These are phyloP conservation scores for Ligdia adustata DNA, from an alignment of 2,888 invertebrate genomes.

Conservation along the genomic window DNA sequence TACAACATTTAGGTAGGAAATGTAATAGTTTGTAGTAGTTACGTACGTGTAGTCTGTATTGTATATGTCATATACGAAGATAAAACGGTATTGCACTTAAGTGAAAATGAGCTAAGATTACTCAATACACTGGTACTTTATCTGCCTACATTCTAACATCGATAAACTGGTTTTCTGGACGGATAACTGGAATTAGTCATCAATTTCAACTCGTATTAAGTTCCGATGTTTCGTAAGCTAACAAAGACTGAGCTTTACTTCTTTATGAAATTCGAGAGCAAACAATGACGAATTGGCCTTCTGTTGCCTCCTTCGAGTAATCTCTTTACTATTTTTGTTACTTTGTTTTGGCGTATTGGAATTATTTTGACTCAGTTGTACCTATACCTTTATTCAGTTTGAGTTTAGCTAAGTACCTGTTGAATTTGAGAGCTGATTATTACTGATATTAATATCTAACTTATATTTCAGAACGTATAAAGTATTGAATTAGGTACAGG, in stretches of 20 bases:
- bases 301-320: neutral
- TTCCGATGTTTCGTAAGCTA: conserved; percentile 30
- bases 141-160: conserved; percentile 11
- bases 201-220: conserved; percentile 38
- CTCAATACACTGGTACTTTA: conserved; percentile 9
- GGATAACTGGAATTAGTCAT: conserved; percentile 39
- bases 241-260: conserved; percentile 39
- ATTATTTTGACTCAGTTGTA: neutral
- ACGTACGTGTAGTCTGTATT: no score
- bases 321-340: neutral
- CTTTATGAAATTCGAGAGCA: conserved; percentile 17
- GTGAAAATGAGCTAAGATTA: conserved; percentile 19
- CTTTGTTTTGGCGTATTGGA: neutral
- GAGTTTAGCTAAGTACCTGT: no score
- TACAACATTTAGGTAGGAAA: no score
- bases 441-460: neutral
- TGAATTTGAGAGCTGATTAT: no score
- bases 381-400: neutral
- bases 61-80: no score
- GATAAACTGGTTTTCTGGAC: conserved; percentile 24
- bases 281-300: conserved; percentile 22
- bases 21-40: no score
- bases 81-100: conserved; percentile 19
- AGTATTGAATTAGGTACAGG: neutral
- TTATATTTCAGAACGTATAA: neutral